Evolutionary conservation across 2,797 vertebrate species (phyloP), one percentile per base, ranked within the genome.

Genomic region (Lutjanus campechanus): DNA sequence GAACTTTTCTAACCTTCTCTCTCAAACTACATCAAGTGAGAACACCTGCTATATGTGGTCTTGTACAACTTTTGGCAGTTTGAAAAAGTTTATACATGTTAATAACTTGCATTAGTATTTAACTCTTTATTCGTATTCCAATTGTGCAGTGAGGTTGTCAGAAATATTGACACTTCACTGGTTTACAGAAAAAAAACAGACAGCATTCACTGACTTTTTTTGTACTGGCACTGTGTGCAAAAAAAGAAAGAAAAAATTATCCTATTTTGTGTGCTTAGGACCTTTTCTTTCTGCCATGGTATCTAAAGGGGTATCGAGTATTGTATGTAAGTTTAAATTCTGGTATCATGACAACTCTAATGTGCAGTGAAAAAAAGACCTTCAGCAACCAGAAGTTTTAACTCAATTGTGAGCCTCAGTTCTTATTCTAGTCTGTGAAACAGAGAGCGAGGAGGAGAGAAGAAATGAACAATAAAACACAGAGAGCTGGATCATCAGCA

Each of bases 401-500:
- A 22, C 13, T 41, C 1, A 22, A 20, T 15, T 55, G 16, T 9
- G 11, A 43, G 40, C 15, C 40, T 59, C 7, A 1, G 40, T 40
- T 19, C 10, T 17, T 36, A 5, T 36, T 36, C 29, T 36, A 4
- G 29, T 36, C 29, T 36, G 29, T 4, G 29, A 36, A 36, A 3
- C 43, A 15, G 19, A 11, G 17, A 41, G 36, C 0, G 15, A 47
- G 17, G 43, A 73, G 50, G 41, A 56, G 5, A 49, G 43, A 43
- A 60, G 16, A 49, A 29, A 47, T n/a, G 19, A 36, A 41, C 22
- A 20, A 43, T 3, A 40, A 11, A 41, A 16, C n/a, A 50, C 3
- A 44, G 15, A 20, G 25, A 71, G 60, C 51, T 40, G 19, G 46
- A 54, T 49, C 50, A 9, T 58, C 66, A 49, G 65, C 61, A 36